These are phyloP conservation scores for Ifrita kowaldi DNA, from an alignment of 2,113 vertebrate genomes.

Conservation along the genomic window DNA sequence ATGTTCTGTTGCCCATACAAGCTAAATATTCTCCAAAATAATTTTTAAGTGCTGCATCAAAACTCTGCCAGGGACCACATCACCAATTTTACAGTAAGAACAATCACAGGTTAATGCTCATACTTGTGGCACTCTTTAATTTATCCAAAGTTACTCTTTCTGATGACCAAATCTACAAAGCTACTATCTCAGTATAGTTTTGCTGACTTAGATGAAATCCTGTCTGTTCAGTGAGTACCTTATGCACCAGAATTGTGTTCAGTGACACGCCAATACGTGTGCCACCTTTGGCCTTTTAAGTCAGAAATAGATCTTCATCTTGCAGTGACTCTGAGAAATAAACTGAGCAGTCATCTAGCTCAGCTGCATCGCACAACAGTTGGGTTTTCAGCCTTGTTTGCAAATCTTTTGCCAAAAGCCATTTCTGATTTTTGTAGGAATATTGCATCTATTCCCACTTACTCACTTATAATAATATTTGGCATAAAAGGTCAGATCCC, in stretches of 20 bases:
- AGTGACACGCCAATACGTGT: accelerated
- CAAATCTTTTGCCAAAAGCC: background rate
- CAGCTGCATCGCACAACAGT: background rate
- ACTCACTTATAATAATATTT: background rate
- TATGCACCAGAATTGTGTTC: background rate
- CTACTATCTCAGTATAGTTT: background rate
- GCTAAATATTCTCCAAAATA: background rate
- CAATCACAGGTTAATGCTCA: background rate
- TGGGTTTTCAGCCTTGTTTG: background rate
- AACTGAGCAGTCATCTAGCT: background rate
- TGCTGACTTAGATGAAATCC: background rate
- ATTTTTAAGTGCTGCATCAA: background rate
- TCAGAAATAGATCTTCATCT: background rate
- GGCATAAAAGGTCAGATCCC: background rate
- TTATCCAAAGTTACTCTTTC: background rate
- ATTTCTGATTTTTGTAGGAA: background rate
- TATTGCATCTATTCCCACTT: background rate
- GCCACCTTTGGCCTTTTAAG: background rate
- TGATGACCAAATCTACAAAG: background rate
- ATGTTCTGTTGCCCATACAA: background rate
- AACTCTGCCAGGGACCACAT: background rate
- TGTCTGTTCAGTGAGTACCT: background rate
- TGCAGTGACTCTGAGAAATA: background rate
- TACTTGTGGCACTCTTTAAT: background rate
- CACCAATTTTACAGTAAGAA: background rate